Percentiles rank a stretch among this genome's conserved stretches.
phyloP scores from a whole-genome alignment of 1,140 invertebrate species.

The Drosophila persimilis region DNA sequence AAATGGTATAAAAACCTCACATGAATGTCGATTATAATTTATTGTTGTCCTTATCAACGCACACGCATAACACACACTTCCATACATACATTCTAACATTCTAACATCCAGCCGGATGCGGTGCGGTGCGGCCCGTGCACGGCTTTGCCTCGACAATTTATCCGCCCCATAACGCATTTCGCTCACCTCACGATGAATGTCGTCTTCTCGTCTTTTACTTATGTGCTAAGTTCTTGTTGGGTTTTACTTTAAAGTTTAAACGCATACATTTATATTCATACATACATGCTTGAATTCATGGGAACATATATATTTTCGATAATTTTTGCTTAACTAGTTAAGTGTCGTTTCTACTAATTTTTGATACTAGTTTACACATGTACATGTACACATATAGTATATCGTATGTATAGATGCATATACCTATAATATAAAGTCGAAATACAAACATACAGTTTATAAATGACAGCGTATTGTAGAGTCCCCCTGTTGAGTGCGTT shows the following conservation, averaged over 20 bases:
- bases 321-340: conserved; percentile 66
- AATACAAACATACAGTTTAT: too few relatives aligned
- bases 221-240: conserved; percentile 70
- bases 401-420: conserved; percentile 56
- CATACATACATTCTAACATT: conserved; percentile 33
- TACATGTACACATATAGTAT: conserved; percentile 55
- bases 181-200: conserved; percentile 37
- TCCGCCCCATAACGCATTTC: conserved; percentile 49
- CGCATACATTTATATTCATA: conserved; percentile 44
- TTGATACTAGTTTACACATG: conserved; percentile 80
- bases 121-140: background rate
- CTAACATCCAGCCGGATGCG: conserved; percentile 23
- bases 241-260: conserved; percentile 72
- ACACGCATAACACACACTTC: conserved; percentile 33
- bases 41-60: conserved; percentile 73
- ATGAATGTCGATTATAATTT: conserved; percentile 78
- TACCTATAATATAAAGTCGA: conserved; percentile 52
- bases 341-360: conserved; percentile 80
- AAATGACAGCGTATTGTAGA: conserved; percentile 72
- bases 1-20: conserved; percentile 70
- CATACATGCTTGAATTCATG: conserved; percentile 38
- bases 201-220: conserved; percentile 62
- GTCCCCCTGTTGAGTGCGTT: conserved; percentile 76
- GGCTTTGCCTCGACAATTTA: conserved; percentile 17
- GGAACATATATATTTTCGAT: conserved; percentile 67